Evolutionary conservation across 2,113 vertebrate genomes (phyloP).

Genomic region (Gallinago paraguaiae): DNA sequence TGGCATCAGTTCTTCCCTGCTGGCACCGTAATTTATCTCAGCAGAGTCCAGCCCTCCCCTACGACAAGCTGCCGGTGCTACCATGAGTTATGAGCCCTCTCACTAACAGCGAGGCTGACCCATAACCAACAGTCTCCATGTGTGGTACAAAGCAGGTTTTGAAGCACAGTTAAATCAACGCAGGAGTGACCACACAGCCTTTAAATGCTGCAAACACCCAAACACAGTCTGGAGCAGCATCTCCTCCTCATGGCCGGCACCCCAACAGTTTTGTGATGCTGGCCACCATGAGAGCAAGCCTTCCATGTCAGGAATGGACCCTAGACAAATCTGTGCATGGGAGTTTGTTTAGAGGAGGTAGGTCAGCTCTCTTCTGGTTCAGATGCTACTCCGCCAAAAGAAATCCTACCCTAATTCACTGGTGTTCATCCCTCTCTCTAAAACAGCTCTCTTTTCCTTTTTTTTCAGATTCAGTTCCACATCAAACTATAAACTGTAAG

Average conservation of each 20-base stretch:
- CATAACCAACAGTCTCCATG: background rate
- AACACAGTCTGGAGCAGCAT: background rate
- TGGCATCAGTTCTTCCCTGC: constrained; percentile 10
- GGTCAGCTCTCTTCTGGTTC: background rate
- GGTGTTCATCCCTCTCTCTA: background rate
- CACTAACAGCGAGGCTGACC: background rate
- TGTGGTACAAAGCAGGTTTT: background rate
- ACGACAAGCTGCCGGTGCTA: background rate
- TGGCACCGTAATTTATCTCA: constrained; percentile 23
- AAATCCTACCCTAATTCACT: background rate
- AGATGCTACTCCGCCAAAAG: background rate
- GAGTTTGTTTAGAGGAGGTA: background rate
- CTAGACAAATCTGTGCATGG: background rate
- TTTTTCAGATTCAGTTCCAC: background rate
- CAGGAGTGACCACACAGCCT: background rate
- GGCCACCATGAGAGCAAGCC: fast-evolving
- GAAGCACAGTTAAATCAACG: background rate
- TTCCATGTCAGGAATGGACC: background rate
- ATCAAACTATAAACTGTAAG: constrained; percentile 31
- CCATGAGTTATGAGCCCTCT: background rate
- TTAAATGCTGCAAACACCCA: background rate
- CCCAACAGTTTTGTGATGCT: background rate
- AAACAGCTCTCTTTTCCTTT: background rate
- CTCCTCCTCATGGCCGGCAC: background rate
- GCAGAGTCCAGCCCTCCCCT: background rate